A percentile compares a stretch with the other conserved stretches of the same genome.
These are phyloP conservation scores for Plebejus argus DNA, from an alignment of 2,888 invertebrate species.

Conservation along the genomic window DNA sequence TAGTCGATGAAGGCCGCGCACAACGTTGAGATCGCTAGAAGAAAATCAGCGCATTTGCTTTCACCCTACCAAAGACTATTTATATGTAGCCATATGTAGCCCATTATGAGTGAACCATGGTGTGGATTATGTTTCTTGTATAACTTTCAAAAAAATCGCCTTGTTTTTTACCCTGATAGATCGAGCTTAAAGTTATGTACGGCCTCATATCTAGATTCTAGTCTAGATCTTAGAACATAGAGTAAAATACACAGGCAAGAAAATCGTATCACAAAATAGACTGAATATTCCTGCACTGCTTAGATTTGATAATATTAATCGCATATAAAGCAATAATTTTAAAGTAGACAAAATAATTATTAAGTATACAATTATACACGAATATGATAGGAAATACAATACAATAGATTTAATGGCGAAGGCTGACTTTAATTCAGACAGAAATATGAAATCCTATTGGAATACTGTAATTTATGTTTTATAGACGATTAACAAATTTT, in stretches of 20 bases:
- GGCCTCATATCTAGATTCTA: background rate
- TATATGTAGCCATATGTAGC: no score
- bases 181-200: background rate
- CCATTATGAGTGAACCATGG: no score
- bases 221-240: background rate
- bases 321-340: constrained; percentile 6
- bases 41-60: background rate
- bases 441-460: background rate
- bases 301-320: background rate
- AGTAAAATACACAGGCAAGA: background rate
- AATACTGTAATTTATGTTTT: constrained; percentile 1
- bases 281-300: constrained; percentile 1
- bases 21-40: background rate
- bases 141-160: background rate
- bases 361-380: no score
- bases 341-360: background rate
- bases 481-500: background rate
- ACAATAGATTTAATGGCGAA: background rate
- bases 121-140: background rate
- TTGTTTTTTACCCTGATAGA: background rate
- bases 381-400: background rate
- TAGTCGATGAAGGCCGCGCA: background rate
- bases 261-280: background rate
- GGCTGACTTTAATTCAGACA: constrained; percentile 10
- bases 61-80: background rate